Base-by-base conservation (phyloP, 2,113 vertebrate genomes). In the Centropus unirufus region DNA sequence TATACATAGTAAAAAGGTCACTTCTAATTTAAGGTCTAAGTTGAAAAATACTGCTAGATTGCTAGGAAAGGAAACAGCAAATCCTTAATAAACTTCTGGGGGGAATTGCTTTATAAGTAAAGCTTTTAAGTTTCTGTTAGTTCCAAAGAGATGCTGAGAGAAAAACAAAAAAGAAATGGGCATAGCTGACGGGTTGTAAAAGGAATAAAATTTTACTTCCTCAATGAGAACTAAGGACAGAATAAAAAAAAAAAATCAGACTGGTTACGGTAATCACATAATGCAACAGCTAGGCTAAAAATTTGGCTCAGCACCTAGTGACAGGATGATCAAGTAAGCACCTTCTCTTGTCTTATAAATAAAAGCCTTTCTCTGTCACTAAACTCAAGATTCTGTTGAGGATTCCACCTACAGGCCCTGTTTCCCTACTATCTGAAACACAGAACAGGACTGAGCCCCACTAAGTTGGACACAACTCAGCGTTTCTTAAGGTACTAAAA, bases 21-120 rank as follows among this genome's bases (percentile, higher is more conserved):
- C 72, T 84, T 49, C 69, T 82, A 87, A 84, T 84, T 89, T 87
- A 91, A 94, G 84, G 20, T 39, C 40, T 30, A 66, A 83, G 6
- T 40, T 83, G 57, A 72, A 87, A 95, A 83, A 57, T 27, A 69
- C 39, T 47, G 27, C 70, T 73, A 74, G 54, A 79, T 83, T 73
- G 63, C 68, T 21, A 67, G 39, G 64, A 80, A 83, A 76, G 34
- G 29, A 58, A 88, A 80, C 46, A 74, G 75, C 32, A 86, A 89
- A 86, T 26, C 34, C 29, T 70, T 55, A 69, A 83, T 51, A 85
- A 87, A 94, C 30, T 85, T 87, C 27, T 42, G 29, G 49, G 11
- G 20, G 9, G 26, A 74, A 57, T 12, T 49, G 18, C 62, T 93
- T 85, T 44, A 5, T 30, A 83, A 73, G 62, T 16, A 79, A 87